Evolutionary conservation across 2,888 invertebrate species (phyloP).

Genomic region (Eupeodes latifasciatus): DNA sequence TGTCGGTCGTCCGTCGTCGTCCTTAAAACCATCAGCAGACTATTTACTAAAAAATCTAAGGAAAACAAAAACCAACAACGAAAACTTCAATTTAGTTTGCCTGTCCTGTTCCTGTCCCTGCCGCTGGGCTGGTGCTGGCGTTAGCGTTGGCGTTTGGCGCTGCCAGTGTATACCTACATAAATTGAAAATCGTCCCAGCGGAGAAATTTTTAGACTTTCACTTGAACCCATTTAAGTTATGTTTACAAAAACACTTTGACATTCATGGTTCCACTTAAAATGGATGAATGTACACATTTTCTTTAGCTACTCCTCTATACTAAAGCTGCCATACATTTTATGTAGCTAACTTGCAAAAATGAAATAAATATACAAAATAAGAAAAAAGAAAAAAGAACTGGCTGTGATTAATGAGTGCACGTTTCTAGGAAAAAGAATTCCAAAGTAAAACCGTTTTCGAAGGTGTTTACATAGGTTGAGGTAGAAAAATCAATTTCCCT

Average conservation of each 20-base stretch:
- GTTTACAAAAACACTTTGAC: conserved; percentile 54
- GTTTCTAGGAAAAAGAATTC: conserved; percentile 35
- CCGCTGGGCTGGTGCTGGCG: too few relatives aligned
- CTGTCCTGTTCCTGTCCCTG: too few relatives aligned
- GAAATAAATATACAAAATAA: background rate
- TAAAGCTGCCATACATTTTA: too few relatives aligned
- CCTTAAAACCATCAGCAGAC: background rate
- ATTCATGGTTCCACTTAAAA: conserved; percentile 72
- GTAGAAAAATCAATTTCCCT: conserved; percentile 66
- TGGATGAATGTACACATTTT: conserved; percentile 65
- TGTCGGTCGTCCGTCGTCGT: conserved; percentile 19
- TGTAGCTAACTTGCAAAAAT: background rate
- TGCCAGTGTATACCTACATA: background rate
- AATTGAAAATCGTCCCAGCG: conserved; percentile 47
- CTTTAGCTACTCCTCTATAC: conserved; percentile 3
- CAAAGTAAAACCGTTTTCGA: conserved; percentile 43
- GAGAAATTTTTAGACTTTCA: conserved; percentile 54
- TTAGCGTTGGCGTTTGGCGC: too few relatives aligned
- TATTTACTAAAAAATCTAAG: background rate
- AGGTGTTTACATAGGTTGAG: conserved; percentile 53
- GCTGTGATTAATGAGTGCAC: conserved; percentile 68
- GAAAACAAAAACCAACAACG: conserved; percentile 3
- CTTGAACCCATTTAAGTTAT: conserved; percentile 52
- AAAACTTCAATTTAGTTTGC: conserved; percentile 26
- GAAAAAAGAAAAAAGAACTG: conserved; percentile 27